Conservation (phyloP, 1,140 invertebrate species). For the Lepidurus couesii region DNA sequence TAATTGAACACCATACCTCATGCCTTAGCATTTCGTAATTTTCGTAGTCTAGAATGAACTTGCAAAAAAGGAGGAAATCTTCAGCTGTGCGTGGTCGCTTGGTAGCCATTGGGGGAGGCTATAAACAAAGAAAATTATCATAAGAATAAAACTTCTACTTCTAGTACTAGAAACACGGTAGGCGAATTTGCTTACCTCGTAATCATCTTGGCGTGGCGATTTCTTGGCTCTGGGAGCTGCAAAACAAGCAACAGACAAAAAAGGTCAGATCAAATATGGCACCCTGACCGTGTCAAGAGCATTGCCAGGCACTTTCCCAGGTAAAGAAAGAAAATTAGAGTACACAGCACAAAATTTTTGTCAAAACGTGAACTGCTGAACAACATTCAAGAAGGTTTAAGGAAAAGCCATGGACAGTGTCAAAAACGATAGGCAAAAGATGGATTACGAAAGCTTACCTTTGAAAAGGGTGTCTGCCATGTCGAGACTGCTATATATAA, state of each 20-base stretch:
- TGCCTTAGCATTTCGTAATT: conserved; percentile 50
- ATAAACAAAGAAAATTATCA: conserved; percentile 30
- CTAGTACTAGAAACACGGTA: background rate
- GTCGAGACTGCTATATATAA: background rate
- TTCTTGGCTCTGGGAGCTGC: conserved; percentile 37
- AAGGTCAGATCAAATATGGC: conserved; percentile 24
- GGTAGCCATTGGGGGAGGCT: conserved; percentile 28
- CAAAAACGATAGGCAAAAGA: background rate
- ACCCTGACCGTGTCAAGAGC: background rate
- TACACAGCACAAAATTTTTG: background rate
- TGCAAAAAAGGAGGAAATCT: conserved; percentile 54
- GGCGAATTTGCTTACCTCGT: conserved; percentile 31
- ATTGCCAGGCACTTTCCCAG: conserved; percentile 25
- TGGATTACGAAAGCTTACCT: conserved; percentile 32
- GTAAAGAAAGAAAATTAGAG: background rate
- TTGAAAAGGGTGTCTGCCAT: conserved; percentile 37
- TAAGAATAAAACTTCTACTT: background rate
- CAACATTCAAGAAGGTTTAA: background rate
- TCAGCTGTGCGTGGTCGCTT: conserved; percentile 49
- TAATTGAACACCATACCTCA: conserved; percentile 44
- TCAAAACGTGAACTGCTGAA: too few species aligned
- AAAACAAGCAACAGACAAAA: conserved; percentile 33
- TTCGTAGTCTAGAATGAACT: conserved; percentile 52
- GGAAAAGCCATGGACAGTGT: background rate
- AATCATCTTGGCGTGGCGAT: conserved; percentile 33